phyloP scores from a whole-genome alignment of 1,140 invertebrate species.

The Danaus plexippus region DNA sequence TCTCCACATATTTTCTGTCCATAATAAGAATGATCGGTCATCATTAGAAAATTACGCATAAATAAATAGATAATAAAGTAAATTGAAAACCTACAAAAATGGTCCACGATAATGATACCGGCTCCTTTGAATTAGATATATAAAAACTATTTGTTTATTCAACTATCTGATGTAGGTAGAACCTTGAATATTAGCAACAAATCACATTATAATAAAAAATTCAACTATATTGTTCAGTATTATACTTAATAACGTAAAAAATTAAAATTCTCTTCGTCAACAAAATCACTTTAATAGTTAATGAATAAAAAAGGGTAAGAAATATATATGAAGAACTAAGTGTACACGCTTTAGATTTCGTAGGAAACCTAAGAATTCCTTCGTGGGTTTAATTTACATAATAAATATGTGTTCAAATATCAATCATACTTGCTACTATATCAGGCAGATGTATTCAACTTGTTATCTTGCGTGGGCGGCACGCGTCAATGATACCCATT shows the following conservation, averaged over 20 bases:
- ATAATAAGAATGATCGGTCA: slow-evolving; percentile 38
- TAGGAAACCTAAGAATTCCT: too few relatives aligned
- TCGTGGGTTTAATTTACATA: too few relatives aligned
- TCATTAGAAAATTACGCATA: slow-evolving; percentile 61
- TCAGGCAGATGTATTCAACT: slow-evolving; percentile 65
- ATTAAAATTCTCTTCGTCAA: too few relatives aligned
- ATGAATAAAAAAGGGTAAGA: too few relatives aligned
- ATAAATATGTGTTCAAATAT: slow-evolving; percentile 11
- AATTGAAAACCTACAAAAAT: slow-evolving; percentile 62
- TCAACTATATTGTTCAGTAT: too few relatives aligned
- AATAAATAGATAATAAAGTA: slow-evolving; percentile 69
- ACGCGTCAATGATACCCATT: slow-evolving; percentile 55
- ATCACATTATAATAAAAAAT: too few relatives aligned
- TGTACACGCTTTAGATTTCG: too few relatives aligned
- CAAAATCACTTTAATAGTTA: too few relatives aligned
- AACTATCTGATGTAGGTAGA: slow-evolving; percentile 8
- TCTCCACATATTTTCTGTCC: slow-evolving; percentile 33
- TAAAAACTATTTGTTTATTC: slow-evolving; percentile 23
- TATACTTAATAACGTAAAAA: too few relatives aligned
- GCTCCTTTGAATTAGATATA: slow-evolving; percentile 38
- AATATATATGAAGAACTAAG: too few relatives aligned
- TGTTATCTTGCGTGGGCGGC: slow-evolving; percentile 67
- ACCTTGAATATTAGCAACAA: not conserved
- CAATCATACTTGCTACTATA: slow-evolving; percentile 41
- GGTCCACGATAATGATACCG: slow-evolving; percentile 51